Percentiles rank a stretch among this genome's conserved stretches.
These are phyloP conservation scores for Sicus ferrugineus DNA, from an alignment of 2,888 invertebrate genomes.

Conservation along the genomic window DNA sequence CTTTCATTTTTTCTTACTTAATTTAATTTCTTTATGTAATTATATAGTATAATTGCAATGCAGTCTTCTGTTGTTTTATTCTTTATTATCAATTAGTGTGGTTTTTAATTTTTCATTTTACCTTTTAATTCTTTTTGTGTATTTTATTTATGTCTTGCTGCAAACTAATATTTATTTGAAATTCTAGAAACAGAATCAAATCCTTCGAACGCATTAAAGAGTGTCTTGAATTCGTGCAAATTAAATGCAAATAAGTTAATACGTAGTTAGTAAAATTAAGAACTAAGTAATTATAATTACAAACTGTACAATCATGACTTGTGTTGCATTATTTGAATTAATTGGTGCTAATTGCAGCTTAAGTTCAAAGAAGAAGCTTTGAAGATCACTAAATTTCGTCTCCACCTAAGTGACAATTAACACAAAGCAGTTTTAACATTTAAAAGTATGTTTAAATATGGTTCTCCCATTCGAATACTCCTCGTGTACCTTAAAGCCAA, in stretches of 20 bases:
- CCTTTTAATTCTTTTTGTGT: background rate
- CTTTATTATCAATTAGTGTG: background rate
- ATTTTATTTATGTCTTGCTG: background rate
- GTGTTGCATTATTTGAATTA: slow-evolving; percentile 56
- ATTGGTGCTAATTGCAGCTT: slow-evolving; percentile 59
- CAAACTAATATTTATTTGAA: too few relatives aligned
- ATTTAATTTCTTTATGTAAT: slow-evolving; percentile 3
- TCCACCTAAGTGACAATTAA: slow-evolving; percentile 29
- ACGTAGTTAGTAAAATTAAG: slow-evolving; percentile 37
- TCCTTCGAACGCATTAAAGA: slow-evolving; percentile 26
- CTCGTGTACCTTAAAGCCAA: slow-evolving; percentile 57
- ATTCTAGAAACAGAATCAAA: slow-evolving; percentile 11
- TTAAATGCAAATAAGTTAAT: slow-evolving; percentile 34
- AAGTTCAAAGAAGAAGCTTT: slow-evolving; percentile 44
- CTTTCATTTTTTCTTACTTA: background rate
- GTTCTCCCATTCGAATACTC: slow-evolving; percentile 47
- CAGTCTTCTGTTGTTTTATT: background rate
- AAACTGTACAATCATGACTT: slow-evolving; percentile 56
- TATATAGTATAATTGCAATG: too few relatives aligned
- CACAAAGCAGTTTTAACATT: too few relatives aligned
- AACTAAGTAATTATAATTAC: slow-evolving; percentile 42
- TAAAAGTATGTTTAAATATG: too few relatives aligned
- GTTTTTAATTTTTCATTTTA: background rate
- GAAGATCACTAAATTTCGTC: background rate
- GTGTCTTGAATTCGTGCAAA: slow-evolving; percentile 33